Evolutionary conservation across 2,888 invertebrate species (phyloP).

Genomic region (Acanthococcus lagerstroemiae): DNA sequence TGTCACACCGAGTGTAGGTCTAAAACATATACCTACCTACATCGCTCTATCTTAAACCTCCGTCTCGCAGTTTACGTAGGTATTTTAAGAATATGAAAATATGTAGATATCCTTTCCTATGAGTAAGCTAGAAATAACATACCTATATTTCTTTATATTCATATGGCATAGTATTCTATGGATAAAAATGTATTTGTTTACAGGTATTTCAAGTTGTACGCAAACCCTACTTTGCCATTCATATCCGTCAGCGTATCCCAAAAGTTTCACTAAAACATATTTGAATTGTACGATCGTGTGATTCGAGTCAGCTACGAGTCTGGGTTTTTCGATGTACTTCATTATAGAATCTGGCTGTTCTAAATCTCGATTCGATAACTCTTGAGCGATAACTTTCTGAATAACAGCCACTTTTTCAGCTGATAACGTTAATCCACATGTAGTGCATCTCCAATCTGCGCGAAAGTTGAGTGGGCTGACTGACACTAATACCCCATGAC

Average conservation of each 20-base stretch:
- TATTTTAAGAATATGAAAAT: no score
- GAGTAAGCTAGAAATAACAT: no score
- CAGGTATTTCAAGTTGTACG: no score
- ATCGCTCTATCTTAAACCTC: no score
- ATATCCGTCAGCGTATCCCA: constrained; percentile 22
- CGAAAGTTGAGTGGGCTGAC: constrained; percentile 47
- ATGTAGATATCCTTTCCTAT: no score
- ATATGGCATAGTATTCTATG: no score
- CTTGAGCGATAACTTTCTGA: constrained; percentile 18
- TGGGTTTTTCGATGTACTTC: not conserved
- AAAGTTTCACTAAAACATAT: constrained; percentile 2
- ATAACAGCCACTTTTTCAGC: constrained; percentile 24
- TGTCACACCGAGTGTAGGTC: no score
- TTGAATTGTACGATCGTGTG: constrained; percentile 21
- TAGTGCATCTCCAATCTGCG: constrained; percentile 50
- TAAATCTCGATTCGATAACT: constrained; percentile 8
- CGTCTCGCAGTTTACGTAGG: no score
- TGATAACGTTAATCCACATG: not conserved
- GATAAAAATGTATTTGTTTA: no score
- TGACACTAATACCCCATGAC: constrained; percentile 50
- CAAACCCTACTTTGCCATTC: constrained; percentile 7
- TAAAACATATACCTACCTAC: no score
- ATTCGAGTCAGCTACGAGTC: constrained; percentile 7
- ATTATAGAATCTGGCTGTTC: not conserved
- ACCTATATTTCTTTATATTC: no score